Evolutionary conservation across 2,888 invertebrate species (phyloP), one percentile per base, ranked within the genome.

Genomic region (Drosophila stalkeri): DNA sequence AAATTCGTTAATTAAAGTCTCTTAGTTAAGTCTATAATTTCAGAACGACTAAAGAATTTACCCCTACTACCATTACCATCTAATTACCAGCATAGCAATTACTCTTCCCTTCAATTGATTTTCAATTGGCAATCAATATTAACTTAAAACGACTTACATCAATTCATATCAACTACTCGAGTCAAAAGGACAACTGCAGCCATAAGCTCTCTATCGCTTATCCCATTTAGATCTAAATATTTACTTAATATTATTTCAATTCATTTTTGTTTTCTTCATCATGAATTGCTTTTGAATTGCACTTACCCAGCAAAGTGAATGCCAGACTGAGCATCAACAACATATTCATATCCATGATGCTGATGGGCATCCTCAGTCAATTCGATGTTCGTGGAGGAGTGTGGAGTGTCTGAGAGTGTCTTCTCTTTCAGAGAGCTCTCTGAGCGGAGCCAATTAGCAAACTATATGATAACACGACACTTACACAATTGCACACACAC

Each of bases 401-500:
- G 52, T 64, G 46, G 41, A 77, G 77, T 63, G 56, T 62, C 49
- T 55, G 63, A 37, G n/a, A 57, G 61, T 39, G n/a, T 18, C 31
- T 51, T 16, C 33, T 14, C 33, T 33, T 23, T 2, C 46, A 18
- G 49, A 49, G 35, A 31, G 35, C 61, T 64, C 63, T 71, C 39
- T 33, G 63, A 46, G 35, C 57, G 52, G 52, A 77, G 81, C 89
- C 85, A 86, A 86, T 86, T 86, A 86, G 86, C 68, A 59, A 71
- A 72, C 77, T 69, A 52, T 71, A 55, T 79, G 72, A 74, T 75
- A 77, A 72, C 77, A 62, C 78, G 67, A 49, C 66, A 80, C 77
- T 31, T 60, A 52, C 62, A 78, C 62, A 56, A 56, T 18, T 51
- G 55, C 59, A 65, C 61, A 55, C 65, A 35, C 14, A 16, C 16